Base-by-base conservation (phyloP, 2,797 vertebrate species). In the Chelonia mydas region DNA sequence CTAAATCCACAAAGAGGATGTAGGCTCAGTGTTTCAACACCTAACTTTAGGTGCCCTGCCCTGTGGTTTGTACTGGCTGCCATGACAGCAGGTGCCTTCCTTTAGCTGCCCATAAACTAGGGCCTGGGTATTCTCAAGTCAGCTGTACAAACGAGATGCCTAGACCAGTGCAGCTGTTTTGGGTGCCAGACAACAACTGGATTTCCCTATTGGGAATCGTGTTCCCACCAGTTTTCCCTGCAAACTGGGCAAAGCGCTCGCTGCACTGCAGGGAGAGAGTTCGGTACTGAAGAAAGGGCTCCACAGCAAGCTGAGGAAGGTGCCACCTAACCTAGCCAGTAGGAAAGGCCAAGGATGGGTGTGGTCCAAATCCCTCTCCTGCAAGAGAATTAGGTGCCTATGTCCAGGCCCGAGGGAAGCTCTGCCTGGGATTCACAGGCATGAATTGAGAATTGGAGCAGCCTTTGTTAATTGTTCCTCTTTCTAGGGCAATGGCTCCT, bases 121-220 rank as follows among this genome's bases (percentile, higher is more conserved):
- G 16, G 16, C 17, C 61, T 68, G 61, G n/a, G 9, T 37, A 41
- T 21, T 25, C n/a, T 72, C 65, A 23, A 3, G 11, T 72, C 65
- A 37, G 61, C 15, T 3, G 0, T 68, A 68, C 16, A 6, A 41
- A 37, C 1, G 2, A 41, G n/a, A 11, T 11, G 65, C n/a, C n/a
- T 10, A 11, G n/a, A 11, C 19, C 59, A 13, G 2, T 61, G 31
- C 59, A 61, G 59, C 13, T 61, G 28, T 16, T 31, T 33, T 33
- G 31, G 15, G 7, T 25, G 59, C 31, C 31, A 61, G 31, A 2
- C 59, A 59, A 28, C 27, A 59, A 11, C 27, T 28, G 5, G 57
- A 31, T 3, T 21, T 37, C 65, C 31, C 33, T 65, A 19, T 4
- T n/a, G 15, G 33, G 33, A n/a, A n/a, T 65, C 33, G 4, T n/a